Evolutionary conservation across 2,797 vertebrate genomes (phyloP).

Genomic region (Sarcoramphus papa): DNA sequence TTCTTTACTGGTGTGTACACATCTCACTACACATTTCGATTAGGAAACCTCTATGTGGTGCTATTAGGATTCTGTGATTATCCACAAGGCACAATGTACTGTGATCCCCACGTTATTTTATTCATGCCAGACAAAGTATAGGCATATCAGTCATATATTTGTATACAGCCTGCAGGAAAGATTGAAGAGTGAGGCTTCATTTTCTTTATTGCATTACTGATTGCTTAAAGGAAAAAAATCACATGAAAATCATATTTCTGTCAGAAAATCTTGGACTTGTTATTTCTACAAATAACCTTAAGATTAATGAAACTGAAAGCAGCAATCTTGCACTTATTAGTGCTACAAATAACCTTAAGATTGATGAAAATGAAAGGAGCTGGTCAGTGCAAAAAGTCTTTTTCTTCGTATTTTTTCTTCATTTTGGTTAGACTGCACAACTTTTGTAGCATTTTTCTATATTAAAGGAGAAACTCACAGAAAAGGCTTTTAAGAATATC

Average conservation of each 20-base stretch:
- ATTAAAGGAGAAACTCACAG: not conserved
- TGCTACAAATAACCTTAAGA: not conserved
- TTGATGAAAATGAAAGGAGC: not conserved
- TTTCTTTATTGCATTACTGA: not conserved
- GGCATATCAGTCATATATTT: not conserved
- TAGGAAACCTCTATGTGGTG: not conserved
- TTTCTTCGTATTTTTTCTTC: not conserved
- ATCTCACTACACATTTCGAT: not conserved
- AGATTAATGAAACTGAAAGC: not conserved
- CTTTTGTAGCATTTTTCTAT: not conserved
- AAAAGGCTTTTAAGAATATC: conserved; percentile 18
- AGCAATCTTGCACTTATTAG: not conserved
- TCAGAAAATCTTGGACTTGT: not conserved
- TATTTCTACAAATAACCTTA: not conserved
- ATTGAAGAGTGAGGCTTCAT: not conserved
- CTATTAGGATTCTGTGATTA: not conserved
- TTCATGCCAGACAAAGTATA: not conserved
- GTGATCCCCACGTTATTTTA: not conserved
- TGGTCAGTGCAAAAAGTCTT: not conserved
- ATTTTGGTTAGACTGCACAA: not conserved
- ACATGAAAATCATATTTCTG: not conserved
- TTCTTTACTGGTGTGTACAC: not conserved
- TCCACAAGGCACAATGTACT: not conserved
- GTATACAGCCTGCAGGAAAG: not conserved
- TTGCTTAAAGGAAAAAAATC: not conserved